Evolutionary conservation across 92 coral and sea anemone species (phyloP), one percentile per base, ranked within the genome.

Genomic region (Phymanthus crucifer): DNA sequence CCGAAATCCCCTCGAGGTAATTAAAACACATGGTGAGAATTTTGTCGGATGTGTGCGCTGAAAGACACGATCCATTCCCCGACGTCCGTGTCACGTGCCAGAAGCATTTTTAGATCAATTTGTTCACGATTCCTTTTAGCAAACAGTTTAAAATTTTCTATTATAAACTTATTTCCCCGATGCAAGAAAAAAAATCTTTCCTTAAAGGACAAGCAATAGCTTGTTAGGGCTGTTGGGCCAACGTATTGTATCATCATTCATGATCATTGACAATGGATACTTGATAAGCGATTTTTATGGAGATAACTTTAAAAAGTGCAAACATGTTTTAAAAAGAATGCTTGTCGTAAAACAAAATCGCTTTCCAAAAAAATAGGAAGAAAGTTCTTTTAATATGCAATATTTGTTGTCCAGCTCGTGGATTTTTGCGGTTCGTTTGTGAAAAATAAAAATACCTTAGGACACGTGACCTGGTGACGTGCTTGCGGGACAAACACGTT

Each of bases 1-100:
- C 6, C 12, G 34, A 61, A 61, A 61, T 61, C 68, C 3, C 19
- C 68, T 61, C 33, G 4, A 27, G 36, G 68, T 61, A 61, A 61
- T 61, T 61, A 61, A 29, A 29, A 61, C 32, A 61, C 32, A 61
- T 61, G 56, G 50, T 38, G 34, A 37, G 48, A 72, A 74, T 74
- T 77, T 77, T 77, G 81, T 61, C 71, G 81, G 81, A 77, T 77
- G 64, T 52, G 46, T 50, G 72, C 57, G 81, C 56, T 77, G 81
- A 77, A 35, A 64, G 81, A 77, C 27, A 24, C 16, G n/a, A 77
- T 3, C 24, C 81, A 77, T 65, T 34, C 1, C 50, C 9, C 48
- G 71, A 36, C 71, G 40, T 76, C 31, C 3, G 0, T 32, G 72
- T 38, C 70, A 61, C 36, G 70, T 21, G 81, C 72, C 64, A 8